Evolutionary conservation across 2,888 invertebrate species (phyloP).

Genomic region (Xanthostigma xanthostigma): DNA sequence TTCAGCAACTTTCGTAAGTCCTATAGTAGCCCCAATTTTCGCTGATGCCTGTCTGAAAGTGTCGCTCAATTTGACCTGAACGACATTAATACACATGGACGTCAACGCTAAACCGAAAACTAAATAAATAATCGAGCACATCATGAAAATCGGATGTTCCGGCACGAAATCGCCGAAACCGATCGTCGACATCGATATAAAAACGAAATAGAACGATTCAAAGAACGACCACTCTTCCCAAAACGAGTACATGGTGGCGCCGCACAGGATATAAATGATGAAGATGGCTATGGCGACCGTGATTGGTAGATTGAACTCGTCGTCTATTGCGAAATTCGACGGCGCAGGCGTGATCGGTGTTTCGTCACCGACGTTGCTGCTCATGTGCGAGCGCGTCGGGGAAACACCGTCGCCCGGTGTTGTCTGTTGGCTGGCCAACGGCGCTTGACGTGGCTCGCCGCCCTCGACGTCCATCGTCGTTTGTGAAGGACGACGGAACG

Average conservation of each 20-base stretch:
- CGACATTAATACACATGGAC: constrained; percentile 94
- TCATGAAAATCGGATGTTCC: constrained; percentile 72
- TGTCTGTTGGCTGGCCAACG: constrained; percentile 18
- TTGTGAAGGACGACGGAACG: constrained; percentile 55
- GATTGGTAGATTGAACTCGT: constrained; percentile 89
- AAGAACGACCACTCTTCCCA: constrained; percentile 84
- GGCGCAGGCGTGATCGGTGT: constrained; percentile 66
- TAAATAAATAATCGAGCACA: constrained; percentile 82
- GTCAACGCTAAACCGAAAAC: constrained; percentile 90
- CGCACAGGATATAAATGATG: constrained; percentile 72
- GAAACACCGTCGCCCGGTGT: constrained; percentile 17
- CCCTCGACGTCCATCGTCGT: constrained; percentile 39
- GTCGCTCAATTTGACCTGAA: constrained; percentile 67
- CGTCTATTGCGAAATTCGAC: constrained; percentile 66
- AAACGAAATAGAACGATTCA: constrained; percentile 91
- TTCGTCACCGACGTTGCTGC: constrained; percentile 23
- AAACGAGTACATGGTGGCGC: constrained; percentile 62
- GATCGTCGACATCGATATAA: constrained; percentile 92
- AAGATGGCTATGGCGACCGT: constrained; percentile 75
- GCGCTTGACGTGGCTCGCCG: constrained; percentile 15
- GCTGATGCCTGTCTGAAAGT: constrained; percentile 73
- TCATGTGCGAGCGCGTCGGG: background rate
- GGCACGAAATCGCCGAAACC: constrained; percentile 93
- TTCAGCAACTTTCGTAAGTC: constrained; percentile 55
- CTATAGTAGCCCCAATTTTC: constrained; percentile 74